Base-by-base conservation (phyloP, 2,797 vertebrate species). In the Pygocentrus nattereri region DNA sequence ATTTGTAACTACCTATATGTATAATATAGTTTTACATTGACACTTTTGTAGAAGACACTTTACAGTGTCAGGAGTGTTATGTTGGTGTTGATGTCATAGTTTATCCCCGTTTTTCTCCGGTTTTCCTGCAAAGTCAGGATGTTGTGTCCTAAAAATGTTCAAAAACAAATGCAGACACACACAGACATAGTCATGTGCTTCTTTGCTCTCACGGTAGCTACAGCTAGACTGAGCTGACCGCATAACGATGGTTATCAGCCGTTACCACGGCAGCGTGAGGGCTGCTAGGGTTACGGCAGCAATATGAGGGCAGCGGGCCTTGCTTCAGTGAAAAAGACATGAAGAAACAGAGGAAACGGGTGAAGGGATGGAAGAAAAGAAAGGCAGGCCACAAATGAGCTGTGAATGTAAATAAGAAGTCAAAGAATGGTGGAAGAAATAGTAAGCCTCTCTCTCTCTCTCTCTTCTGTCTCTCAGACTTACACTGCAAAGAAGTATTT, bases 401-500 rank as follows among this genome's bases (percentile, higher is more conserved):
- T 69, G 25, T 50, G 54, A 81, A 68, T 21, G 6, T 75, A 34
- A 75, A 75, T 27, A 61, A 64, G 59, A 65, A 25, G 25, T 74
- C 23, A 65, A 49, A 67, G 50, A 75, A n/a, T 27, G 65, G 54
- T 16, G 12, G 1, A 71, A 27, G n/a, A 71, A 71, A 71, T 41
- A 71, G 5, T 69, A 21, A n/a, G 27, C 56, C 8, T 73, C 12
- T 61, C 65, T 41, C 18, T 44, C 65, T 44, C 31, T 65, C 58
- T 65, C 61, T 76, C 74, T 34, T 74, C 72, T 23, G 4, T 58
- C 21, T 58, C 54, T 58, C 71, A 19, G 25, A 19, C 16, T 6
- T n/a, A n/a, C 47, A 16, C 69, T 69, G 13, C 41, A 44, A 44
- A 44, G 10, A 44, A 0, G 41, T 44, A 2, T 47, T 50, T 50